phyloP scores from a whole-genome alignment of 2,797 vertebrate genomes.

The Liasis olivaceus region DNA sequence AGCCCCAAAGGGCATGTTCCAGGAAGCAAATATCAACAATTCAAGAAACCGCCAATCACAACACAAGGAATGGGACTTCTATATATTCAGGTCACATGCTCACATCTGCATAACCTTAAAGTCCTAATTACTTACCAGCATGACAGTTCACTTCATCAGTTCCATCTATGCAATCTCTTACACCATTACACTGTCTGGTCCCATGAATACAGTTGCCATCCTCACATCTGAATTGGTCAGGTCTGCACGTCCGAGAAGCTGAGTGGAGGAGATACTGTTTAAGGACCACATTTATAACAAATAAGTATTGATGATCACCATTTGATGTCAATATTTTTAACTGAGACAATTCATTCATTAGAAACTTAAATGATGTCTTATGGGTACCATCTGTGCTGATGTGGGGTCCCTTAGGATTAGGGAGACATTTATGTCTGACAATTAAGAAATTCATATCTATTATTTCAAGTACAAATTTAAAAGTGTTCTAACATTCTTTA shows the following conservation, averaged over 20 bases:
- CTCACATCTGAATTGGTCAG: conserved; percentile 94
- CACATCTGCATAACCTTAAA: neutral
- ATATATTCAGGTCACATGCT: neutral
- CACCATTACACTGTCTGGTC: conserved; percentile 88
- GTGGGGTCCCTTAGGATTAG: neutral
- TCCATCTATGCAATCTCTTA: conserved; percentile 90
- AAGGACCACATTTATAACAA: neutral
- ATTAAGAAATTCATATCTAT: neutral
- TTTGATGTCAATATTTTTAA: neutral
- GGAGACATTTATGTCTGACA: neutral
- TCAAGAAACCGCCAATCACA: neutral
- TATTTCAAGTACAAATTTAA: neutral
- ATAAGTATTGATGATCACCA: neutral
- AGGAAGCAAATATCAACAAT: neutral
- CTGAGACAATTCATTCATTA: neutral
- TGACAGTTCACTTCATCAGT: conserved; percentile 91
- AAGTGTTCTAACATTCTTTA: neutral
- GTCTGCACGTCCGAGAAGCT: conserved; percentile 89
- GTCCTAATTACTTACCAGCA: conserved; percentile 76
- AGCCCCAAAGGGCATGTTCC: neutral
- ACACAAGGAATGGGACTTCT: too few relatives aligned
- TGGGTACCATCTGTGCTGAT: neutral
- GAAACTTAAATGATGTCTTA: neutral
- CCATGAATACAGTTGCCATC: conserved; percentile 91
- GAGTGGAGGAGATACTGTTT: conserved; percentile 41